These are phyloP conservation scores for Staurois parvus DNA, from an alignment of 2,797 vertebrate genomes.

Conservation along the genomic window DNA sequence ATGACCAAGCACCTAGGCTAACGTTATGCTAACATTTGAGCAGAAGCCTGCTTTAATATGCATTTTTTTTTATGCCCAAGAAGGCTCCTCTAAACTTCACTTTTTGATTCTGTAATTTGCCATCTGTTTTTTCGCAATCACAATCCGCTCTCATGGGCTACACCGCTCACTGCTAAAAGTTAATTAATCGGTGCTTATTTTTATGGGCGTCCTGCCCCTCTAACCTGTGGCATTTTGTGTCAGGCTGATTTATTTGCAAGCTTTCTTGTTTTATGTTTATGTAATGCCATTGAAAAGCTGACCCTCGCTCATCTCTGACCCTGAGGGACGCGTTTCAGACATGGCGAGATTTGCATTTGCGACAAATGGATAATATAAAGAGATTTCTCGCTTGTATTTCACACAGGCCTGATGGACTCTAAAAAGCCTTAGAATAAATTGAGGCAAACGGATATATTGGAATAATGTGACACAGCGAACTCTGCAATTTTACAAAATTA, in stretches of 20 bases:
- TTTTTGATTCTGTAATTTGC: not conserved
- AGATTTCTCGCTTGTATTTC: not conserved
- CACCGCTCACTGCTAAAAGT: not conserved
- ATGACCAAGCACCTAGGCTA: too few species aligned
- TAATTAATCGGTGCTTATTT: not conserved
- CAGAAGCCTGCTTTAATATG: too few species aligned
- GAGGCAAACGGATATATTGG: not conserved
- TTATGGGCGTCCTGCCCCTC: not conserved
- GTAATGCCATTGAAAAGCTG: not conserved
- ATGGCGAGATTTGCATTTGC: not conserved
- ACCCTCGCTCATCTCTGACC: not conserved
- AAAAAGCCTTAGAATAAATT: constrained; percentile 1
- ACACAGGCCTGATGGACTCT: not conserved
- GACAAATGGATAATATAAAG: constrained; percentile 22
- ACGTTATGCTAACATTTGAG: too few species aligned
- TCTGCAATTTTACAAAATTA: constrained; percentile 55
- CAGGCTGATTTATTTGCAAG: not conserved
- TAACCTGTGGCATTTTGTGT: not conserved
- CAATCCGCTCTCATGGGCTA: too few species aligned
- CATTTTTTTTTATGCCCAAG: too few species aligned
- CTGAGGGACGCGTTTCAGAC: not conserved
- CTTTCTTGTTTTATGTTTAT: not conserved
- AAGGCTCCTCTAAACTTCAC: too few species aligned
- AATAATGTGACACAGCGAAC: constrained; percentile 37
- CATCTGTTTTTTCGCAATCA: not conserved